Base-by-base conservation (phyloP, 2,113 vertebrate species). In the Dasypus novemcinctus region DNA sequence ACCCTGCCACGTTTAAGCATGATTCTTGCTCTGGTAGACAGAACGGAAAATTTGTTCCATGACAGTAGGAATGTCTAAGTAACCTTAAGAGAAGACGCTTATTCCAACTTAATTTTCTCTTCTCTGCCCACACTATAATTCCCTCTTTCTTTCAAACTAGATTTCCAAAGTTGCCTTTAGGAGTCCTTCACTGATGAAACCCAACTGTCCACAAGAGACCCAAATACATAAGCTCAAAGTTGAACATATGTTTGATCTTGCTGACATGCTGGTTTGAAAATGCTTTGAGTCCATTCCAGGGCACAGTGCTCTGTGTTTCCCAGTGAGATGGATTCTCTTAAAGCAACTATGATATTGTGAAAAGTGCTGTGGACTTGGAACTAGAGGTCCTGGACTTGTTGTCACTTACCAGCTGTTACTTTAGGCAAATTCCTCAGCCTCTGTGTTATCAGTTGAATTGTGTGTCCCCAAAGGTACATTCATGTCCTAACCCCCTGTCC, bases 11-110 rank as follows among this genome's bases (percentile, higher is more conserved):
- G 1, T 87, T 90, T 49, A 57, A 89, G 64, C 25, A 6, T 1
- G 14, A 72, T 71, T 82, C 43, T 81, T 27, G 59, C 69, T 82
- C 87, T 78, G 81, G 84, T 78, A 91, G 68, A 63, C 57, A n/a
- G 81, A 66, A 63, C 80, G 90, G 95, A 95, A 95, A 95, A 87
- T 86, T 68, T 15, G 11, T 86, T 91, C 31, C 36, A 46, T 0
- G 2, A 36, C 25, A n/a, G 83, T 13, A 95, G 81, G 91, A 75
- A 59, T 72, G 69, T 93, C 92, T 84, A 88, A 68, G 38, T 33
- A 75, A 84, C 18, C 8, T 46, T 76, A 68, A 76, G 36, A 75
- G 68, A 75, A 88, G 69, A 68, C 29, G 20, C 20, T 64, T 72
- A 76, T 72, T 78, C 41, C 59, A 75, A 54, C 63, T 82, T 94